Percentiles rank a stretch among this genome's conserved stretches.
phyloP scores from a whole-genome alignment of 1,140 invertebrate species.

The Saccostrea glomerata region DNA sequence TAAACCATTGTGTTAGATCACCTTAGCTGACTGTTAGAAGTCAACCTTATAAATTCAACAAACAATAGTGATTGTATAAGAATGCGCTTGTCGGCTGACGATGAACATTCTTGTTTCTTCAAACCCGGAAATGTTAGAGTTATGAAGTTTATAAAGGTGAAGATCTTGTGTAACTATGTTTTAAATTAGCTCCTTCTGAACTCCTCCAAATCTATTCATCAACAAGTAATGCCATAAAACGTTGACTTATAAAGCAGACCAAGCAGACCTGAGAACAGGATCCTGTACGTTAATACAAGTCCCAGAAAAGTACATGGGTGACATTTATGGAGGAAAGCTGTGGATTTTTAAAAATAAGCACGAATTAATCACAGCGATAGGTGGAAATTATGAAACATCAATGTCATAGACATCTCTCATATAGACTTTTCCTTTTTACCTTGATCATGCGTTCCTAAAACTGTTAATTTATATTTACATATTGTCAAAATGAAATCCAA shows the following conservation, averaged over 20 bases:
- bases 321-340: not conserved
- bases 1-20: not conserved
- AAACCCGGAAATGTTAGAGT: conserved; percentile 8
- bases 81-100: not conserved
- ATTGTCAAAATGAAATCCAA: conserved; percentile 6
- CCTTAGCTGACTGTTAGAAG: too few species aligned
- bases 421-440: not conserved
- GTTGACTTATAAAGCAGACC: not conserved
- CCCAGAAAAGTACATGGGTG: not conserved
- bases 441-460: conserved; percentile 5
- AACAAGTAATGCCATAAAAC: not conserved
- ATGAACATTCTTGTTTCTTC: not conserved
- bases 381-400: not conserved
- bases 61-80: too few species aligned
- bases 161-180: not conserved
- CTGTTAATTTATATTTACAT: conserved; percentile 33
- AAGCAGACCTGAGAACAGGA: not conserved
- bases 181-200: not conserved
- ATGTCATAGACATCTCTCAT: not conserved
- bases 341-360: not conserved
- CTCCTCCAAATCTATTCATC: not conserved
- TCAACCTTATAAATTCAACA: too few species aligned
- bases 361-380: not conserved
- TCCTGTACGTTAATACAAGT: not conserved
- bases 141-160: not conserved